phyloP scores from a whole-genome alignment of 2,888 invertebrate species.

The Pammene aurita region DNA sequence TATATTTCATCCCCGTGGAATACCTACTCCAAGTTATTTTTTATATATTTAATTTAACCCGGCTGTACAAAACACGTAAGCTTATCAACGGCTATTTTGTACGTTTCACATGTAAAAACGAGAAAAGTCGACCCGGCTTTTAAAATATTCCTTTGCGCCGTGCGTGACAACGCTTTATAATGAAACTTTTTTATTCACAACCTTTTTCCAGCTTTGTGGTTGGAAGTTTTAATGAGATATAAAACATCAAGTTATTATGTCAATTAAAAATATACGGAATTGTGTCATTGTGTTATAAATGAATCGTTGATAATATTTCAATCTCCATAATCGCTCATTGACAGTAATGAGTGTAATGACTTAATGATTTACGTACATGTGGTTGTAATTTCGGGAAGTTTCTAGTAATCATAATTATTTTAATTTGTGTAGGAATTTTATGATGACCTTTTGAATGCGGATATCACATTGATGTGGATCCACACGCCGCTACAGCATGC shows the following conservation, averaged over 20 bases:
- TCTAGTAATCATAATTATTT: too few species aligned
- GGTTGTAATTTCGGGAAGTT: too few species aligned
- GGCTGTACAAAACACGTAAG: not conserved
- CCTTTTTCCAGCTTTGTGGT: constrained; percentile 9
- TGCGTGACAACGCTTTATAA: constrained; percentile 29
- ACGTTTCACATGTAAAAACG: constrained; percentile 28
- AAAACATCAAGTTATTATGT: constrained; percentile 4
- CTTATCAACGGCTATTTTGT: constrained; percentile 24
- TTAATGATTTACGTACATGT: too few species aligned
- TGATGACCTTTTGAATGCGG: too few species aligned
- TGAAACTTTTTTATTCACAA: constrained; percentile 25
- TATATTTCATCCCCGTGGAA: too few species aligned
- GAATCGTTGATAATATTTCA: not conserved
- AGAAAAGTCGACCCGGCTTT: constrained; percentile 25
- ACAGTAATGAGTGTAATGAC: not conserved
- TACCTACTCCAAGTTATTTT: too few species aligned
- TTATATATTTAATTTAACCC: too few species aligned
- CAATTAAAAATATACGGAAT: constrained; percentile 2
- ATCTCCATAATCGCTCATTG: not conserved
- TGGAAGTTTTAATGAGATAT: constrained; percentile 24
- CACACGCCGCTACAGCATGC: too few species aligned
- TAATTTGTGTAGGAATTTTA: too few species aligned
- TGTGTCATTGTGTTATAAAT: not conserved
- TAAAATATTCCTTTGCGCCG: constrained; percentile 27
- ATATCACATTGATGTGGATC: too few species aligned